Conservation (phyloP, 2,113 vertebrate species). For the Ptychochromis oligacanthus region DNA sequence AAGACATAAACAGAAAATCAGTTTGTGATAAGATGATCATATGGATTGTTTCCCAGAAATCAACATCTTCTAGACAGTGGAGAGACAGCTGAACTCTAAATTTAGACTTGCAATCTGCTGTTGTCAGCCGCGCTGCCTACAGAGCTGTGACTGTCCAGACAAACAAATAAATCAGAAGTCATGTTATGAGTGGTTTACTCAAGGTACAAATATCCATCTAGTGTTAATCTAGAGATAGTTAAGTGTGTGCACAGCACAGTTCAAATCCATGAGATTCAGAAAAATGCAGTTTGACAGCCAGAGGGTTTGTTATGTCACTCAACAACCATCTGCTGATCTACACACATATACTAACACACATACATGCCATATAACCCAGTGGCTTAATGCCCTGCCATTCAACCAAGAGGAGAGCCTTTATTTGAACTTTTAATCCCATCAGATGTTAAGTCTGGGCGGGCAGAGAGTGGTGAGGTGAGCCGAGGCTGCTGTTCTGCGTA, state of each 20-base stretch:
- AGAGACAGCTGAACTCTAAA: constrained; percentile 49
- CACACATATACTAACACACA: not conserved
- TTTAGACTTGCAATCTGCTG: constrained; percentile 53
- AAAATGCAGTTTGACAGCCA: constrained; percentile 3
- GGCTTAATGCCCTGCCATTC: constrained; percentile 21
- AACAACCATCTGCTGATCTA: constrained; percentile 17
- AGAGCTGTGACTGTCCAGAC: constrained; percentile 3
- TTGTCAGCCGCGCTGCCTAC: constrained; percentile 33
- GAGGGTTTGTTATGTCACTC: constrained; percentile 3
- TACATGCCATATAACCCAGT: constrained; percentile 8
- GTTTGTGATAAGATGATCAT: not conserved
- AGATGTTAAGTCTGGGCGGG: not conserved
- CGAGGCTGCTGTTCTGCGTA: not conserved
- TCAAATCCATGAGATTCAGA: not conserved
- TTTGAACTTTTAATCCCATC: constrained; percentile 46
- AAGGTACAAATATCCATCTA: not conserved
- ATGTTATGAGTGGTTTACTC: not conserved
- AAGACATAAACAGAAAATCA: not conserved
- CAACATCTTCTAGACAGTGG: constrained; percentile 20
- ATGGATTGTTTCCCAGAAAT: constrained; percentile 23
- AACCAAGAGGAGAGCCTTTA: constrained; percentile 10
- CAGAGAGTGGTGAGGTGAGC: not conserved
- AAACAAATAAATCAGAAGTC: constrained; percentile 1
- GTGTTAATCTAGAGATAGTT: not conserved
- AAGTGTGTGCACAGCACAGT: not conserved